phyloP scores from a whole-genome alignment of 2,113 vertebrate genomes.

The Monopterus albus region DNA sequence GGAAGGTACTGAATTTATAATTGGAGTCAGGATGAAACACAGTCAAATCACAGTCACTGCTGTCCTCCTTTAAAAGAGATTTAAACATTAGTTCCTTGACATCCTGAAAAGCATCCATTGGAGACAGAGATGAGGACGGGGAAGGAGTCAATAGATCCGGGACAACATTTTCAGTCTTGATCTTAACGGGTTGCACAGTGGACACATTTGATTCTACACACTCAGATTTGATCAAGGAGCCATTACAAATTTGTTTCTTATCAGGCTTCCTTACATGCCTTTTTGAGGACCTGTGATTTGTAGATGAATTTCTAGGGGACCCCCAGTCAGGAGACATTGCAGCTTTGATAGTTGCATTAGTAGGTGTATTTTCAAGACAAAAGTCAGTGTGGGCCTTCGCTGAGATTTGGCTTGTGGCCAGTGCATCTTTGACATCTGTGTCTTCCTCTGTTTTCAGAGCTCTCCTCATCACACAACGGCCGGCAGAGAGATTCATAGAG shows the following conservation, averaged over 20 bases:
- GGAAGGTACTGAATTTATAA: slow-evolving; percentile 94
- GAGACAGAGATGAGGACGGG: slow-evolving; percentile 69
- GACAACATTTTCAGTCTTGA: slow-evolving; percentile 70
- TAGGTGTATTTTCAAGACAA: slow-evolving; percentile 9
- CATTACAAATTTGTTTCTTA: slow-evolving; percentile 71
- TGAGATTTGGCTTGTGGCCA: slow-evolving; percentile 41
- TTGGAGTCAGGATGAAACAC: slow-evolving; percentile 86
- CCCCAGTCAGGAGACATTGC: slow-evolving; percentile 42
- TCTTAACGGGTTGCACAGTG: slow-evolving; percentile 16
- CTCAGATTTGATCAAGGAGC: slow-evolving; percentile 50
- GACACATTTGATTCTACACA: neutral
- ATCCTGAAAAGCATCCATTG: slow-evolving; percentile 85
- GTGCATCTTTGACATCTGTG: slow-evolving; percentile 57
- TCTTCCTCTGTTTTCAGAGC: slow-evolving; percentile 75
- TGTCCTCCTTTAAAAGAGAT: slow-evolving; percentile 85
- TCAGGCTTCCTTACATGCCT: slow-evolving; percentile 66
- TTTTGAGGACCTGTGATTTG: slow-evolving; percentile 58
- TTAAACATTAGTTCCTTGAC: slow-evolving; percentile 88
- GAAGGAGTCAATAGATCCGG: slow-evolving; percentile 59
- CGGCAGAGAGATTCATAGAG: slow-evolving; percentile 73
- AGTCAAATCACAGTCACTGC: slow-evolving; percentile 70
- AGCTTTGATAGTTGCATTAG: slow-evolving; percentile 37
- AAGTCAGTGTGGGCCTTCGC: slow-evolving; percentile 6
- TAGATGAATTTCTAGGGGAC: slow-evolving; percentile 1
- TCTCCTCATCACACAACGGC: slow-evolving; percentile 74